A percentile compares a stretch with the other conserved stretches of the same genome.
Evolutionary conservation across 2,113 vertebrate species (phyloP).

Genomic region (Lepus timidus): DNA sequence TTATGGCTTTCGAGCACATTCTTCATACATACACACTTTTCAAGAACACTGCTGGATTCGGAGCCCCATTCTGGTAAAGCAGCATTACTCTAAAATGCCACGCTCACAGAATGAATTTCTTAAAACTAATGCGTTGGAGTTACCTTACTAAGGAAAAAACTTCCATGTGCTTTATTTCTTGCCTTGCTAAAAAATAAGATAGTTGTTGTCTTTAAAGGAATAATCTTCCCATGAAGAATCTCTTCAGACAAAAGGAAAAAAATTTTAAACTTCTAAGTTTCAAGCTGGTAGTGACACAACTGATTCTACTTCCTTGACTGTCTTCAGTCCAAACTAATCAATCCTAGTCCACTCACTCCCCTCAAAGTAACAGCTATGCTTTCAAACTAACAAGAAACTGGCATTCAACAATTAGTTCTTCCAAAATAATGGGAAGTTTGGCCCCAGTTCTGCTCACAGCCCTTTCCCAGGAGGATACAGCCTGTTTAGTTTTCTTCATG

Average conservation of each 20-base stretch:
- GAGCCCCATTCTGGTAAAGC: neutral
- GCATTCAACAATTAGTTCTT: neutral
- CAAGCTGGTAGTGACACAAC: neutral
- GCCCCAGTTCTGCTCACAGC: neutral
- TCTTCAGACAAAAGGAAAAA: neutral
- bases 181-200: slow-evolving; percentile 33
- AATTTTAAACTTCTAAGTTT: neutral
- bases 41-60: neutral
- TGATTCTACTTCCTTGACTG: neutral
- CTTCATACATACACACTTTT: neutral
- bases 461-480: neutral
- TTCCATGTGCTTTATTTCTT: neutral
- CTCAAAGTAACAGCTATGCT: neutral
- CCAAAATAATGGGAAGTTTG: neutral
- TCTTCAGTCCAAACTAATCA: neutral
- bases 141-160: neutral
- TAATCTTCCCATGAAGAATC: neutral
- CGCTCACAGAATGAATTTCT: neutral
- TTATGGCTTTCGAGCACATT: slow-evolving; percentile 29
- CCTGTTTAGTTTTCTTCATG: neutral
- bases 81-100: slow-evolving; percentile 37
- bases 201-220: neutral
- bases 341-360: neutral
- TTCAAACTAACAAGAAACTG: neutral
- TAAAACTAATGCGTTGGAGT: neutral